phyloP scores from a whole-genome alignment of 1,140 invertebrate species.

The Campoletis sonorensis region DNA sequence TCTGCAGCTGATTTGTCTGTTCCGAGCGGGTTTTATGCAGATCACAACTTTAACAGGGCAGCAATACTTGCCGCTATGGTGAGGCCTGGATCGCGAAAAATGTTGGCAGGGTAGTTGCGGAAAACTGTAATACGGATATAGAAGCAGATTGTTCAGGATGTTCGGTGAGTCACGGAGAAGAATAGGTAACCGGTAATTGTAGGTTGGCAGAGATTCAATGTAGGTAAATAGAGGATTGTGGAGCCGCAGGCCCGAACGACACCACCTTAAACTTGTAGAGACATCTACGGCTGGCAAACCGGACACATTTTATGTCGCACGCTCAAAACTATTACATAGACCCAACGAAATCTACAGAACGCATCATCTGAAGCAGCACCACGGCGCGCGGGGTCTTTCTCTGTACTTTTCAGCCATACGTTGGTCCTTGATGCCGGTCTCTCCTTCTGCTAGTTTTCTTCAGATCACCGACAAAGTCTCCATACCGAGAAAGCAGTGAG shows the following conservation, averaged over 20 bases:
- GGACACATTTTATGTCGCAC: conserved; percentile 19
- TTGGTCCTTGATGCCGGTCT: background rate
- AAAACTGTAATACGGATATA: conserved; percentile 54
- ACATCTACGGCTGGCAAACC: conserved; percentile 29
- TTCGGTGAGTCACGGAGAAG: conserved; percentile 57
- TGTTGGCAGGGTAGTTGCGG: conserved; percentile 65
- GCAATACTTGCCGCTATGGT: conserved; percentile 52
- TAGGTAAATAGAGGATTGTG: conserved; percentile 73
- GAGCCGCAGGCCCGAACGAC: conserved; percentile 61
- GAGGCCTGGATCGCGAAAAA: conserved; percentile 61
- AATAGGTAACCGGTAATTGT: conserved; percentile 76
- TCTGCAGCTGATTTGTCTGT: conserved; percentile 20
- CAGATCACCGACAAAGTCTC: conserved; percentile 51
- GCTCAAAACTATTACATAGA: background rate
- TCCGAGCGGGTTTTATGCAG: conserved; percentile 60
- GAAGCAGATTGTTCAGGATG: conserved; percentile 40
- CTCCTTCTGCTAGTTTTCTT: conserved; percentile 35
- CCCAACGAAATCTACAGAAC: background rate
- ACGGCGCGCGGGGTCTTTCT: background rate
- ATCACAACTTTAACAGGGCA: conserved; percentile 40
- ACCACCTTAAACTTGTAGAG: conserved; percentile 66
- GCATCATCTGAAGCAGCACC: background rate
- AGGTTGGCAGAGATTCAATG: conserved; percentile 77
- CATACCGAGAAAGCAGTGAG: background rate
- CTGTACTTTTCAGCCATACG: background rate